phyloP scores from a whole-genome alignment of 2,888 invertebrate species.

The Chydorus sphaericus region DNA sequence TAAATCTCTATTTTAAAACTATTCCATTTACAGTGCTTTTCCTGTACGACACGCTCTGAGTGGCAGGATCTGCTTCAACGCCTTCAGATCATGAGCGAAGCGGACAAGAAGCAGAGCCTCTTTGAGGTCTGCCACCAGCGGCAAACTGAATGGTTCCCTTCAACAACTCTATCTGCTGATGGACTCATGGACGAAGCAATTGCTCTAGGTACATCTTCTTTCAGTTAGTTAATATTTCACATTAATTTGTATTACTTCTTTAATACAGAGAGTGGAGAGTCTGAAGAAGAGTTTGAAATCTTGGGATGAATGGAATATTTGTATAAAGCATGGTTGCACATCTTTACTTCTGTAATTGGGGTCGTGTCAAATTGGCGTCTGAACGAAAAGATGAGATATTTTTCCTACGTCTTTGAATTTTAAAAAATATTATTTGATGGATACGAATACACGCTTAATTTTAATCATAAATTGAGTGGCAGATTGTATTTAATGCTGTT shows the following conservation, averaged over 20 bases:
- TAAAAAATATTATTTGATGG: too few species aligned
- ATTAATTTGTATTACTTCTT: slow-evolving; percentile 26
- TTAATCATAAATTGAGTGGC: too few species aligned
- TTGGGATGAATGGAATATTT: too few species aligned
- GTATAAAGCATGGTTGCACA: too few species aligned
- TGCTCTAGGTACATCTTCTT: slow-evolving; percentile 10
- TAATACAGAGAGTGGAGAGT: slow-evolving; percentile 37
- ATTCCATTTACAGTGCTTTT: slow-evolving; percentile 57
- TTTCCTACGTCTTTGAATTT: too few species aligned
- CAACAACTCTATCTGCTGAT: slow-evolving; percentile 8
- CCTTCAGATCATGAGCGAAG: slow-evolving; percentile 50
- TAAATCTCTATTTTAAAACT: background rate
- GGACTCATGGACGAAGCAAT: slow-evolving; percentile 24
- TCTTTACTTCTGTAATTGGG: too few species aligned
- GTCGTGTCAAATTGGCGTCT: too few species aligned
- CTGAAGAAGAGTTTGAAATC: slow-evolving; percentile 71
- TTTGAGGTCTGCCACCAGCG: slow-evolving; percentile 72
- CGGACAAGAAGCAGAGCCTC: slow-evolving; percentile 51
- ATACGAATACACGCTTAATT: too few species aligned
- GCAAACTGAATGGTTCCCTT: slow-evolving; percentile 38
- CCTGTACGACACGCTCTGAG: slow-evolving; percentile 67
- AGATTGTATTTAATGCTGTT: too few species aligned
- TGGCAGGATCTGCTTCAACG: slow-evolving; percentile 57
- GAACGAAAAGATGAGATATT: too few species aligned
- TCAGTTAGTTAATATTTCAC: background rate